Conservation (phyloP, 2,797 vertebrate species). For the Darevskia nairensis region DNA sequence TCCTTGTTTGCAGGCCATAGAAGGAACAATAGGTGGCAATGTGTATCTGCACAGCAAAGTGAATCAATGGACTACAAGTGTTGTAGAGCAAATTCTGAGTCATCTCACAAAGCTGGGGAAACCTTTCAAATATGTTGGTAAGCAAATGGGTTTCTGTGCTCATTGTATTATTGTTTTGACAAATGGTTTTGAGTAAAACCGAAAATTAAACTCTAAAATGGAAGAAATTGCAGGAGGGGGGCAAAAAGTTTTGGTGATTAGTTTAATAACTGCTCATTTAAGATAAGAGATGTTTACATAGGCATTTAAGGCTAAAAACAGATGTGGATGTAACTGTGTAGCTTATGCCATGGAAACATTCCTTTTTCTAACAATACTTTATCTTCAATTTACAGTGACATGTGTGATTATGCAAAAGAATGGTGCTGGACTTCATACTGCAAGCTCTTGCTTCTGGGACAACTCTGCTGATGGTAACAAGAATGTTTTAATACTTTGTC, state of each 20-base stretch:
- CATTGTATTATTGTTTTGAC: not conserved
- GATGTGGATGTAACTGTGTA: constrained; percentile 1
- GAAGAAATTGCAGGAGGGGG: not conserved
- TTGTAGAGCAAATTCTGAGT: constrained; percentile 91
- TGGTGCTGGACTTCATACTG: constrained; percentile 93
- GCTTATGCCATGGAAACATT: not conserved
- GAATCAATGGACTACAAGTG: constrained; percentile 90
- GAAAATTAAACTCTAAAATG: not conserved
- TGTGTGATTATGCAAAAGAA: constrained; percentile 98
- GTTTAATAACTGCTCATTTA: not conserved
- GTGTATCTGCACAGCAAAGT: constrained; percentile 92
- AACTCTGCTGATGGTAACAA: constrained; percentile 89
- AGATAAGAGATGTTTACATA: not conserved
- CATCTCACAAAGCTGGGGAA: constrained; percentile 94
- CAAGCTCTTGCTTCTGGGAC: constrained; percentile 96
- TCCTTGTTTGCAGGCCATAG: constrained; percentile 83
- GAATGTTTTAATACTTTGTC: not conserved
- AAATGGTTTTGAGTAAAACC: not conserved
- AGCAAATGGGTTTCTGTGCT: constrained; percentile 27
- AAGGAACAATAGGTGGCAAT: constrained; percentile 89
- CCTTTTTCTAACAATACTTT: constrained; percentile 48
- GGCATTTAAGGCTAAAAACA: not conserved
- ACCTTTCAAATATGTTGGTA: constrained; percentile 96
- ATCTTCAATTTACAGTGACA: constrained; percentile 81
- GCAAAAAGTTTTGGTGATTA: not conserved